Base-by-base conservation (phyloP, 2,888 invertebrate species). In the Stratiomys singularior region DNA sequence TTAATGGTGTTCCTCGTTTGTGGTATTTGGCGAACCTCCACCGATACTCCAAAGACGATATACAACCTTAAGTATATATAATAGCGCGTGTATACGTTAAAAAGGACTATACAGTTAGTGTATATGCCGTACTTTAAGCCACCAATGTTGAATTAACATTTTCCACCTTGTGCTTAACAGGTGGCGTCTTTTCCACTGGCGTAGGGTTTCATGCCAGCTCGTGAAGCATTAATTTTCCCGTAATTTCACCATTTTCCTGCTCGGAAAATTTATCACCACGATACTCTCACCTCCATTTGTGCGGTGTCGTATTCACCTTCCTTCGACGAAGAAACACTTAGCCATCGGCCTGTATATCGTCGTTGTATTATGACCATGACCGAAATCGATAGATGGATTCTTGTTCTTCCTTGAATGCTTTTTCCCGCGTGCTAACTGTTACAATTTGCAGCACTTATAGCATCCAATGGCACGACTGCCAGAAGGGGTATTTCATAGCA, bases 331-430 rank as follows among this genome's bases (percentile, higher is more conserved):
- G 37, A 9, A 37, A 37, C 37, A 37, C 37, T 37, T 9, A 37
- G 37, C 5, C 9, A 37, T 37, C 9, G 37, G 37, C 37, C 37
- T 37, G 37, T 37, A 37, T 5, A 37, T 37, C 37, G 37, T 37
- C 37, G 25, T 60, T n/a, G 18, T 28, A 25, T 47, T 74, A 18
- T 77, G 52, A 13, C 60, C 52, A 21, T 69, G 56, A 69, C 67
- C 71, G 72, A 71, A 71, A 69, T 77, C 63, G 37, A 77, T 71
- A 46, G 47, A 67, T 37, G n/a, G n/a, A n/a, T n/a, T 64, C 28
- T 64, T 28, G 27, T 23, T 64, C 47, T 69, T 69, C 69, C 18
- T 47, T 37, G 4, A 69, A 69, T 30, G 69, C 1, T 21, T 47
- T 69, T 47, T 47, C 9, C 69, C 47, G 23, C 9, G 47, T 3